Base-by-base conservation (phyloP, 2,113 vertebrate species). In the Serilophus lunatus region DNA sequence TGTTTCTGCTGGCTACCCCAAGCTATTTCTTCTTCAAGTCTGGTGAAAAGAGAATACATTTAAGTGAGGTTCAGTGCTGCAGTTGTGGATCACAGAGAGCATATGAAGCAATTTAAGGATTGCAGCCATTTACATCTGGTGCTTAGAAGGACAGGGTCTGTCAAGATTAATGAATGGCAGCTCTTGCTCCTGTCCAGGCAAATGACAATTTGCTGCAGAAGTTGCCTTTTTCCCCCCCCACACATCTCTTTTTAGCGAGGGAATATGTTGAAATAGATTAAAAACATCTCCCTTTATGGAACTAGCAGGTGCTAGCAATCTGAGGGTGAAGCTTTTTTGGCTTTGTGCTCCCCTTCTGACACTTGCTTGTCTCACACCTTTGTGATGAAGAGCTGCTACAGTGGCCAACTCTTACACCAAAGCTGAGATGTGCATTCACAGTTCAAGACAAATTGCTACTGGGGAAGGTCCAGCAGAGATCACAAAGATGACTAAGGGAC, bases 21-120 rank as follows among this genome's bases (percentile, higher is more conserved):
- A 82, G 81, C 84, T 63, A 38, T 71, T 95, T 66, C 47, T 63
- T 92, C 78, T 74, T 88, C 63, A 20, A 36, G 59, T 63, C 54
- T 90, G 47, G 45, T 70, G 35, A 36, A 60, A 33, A 28, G 57
- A 65, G 45, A 95, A 19, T 45, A 12, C 3, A 1, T 61, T 72
- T 35, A 11, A 61, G 35, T 35, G 71, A 19, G 42, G 50, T 47
- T 89, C 70, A 44, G 81, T 50, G 66, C 89, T 82, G 82, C 50
- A 61, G 31, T 33, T 15, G 2, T 23, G 47, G 82, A 4, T 82
- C 66, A 19, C 4, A 36, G 66, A 54, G 66, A 59, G 47, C 74
- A 26, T 4, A 16, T 13, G 69, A 82, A 74, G 26, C 28, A 38
- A 6, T 29, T 44, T 36, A 26, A 36, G 29, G 63, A 7, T 15